A percentile compares a stretch with the other conserved stretches of the same genome.
phyloP scores from a whole-genome alignment of 1,140 invertebrate genomes.

The Neocloeon triangulifer region DNA sequence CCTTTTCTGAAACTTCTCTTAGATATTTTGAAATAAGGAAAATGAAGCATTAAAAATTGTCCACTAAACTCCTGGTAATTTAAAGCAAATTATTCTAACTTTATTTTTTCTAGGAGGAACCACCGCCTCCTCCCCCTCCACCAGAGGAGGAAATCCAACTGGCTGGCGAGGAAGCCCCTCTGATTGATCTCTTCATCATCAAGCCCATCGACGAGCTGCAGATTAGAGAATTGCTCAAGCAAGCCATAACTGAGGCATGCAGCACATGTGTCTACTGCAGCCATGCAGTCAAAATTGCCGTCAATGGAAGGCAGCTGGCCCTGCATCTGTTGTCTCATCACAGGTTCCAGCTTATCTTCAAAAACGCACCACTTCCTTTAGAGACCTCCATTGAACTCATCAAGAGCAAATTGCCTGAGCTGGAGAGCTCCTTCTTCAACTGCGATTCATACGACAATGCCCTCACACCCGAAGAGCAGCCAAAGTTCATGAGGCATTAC shows the following conservation, averaged over 20 bases:
- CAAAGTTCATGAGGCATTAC: slow-evolving; percentile 31
- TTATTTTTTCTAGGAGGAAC: too few relatives aligned
- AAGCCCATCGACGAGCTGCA: slow-evolving; percentile 45
- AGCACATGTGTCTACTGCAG: slow-evolving; percentile 57
- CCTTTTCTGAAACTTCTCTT: too few relatives aligned
- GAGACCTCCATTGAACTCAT: slow-evolving; percentile 43
- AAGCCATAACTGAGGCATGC: slow-evolving; percentile 41
- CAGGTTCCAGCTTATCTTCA: slow-evolving; percentile 41
- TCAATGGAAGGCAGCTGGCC: slow-evolving; percentile 53
- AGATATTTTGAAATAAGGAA: too few relatives aligned
- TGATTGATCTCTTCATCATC: slow-evolving; percentile 47
- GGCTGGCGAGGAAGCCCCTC: slow-evolving; percentile 33
- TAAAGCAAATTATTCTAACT: too few relatives aligned
- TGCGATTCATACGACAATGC: slow-evolving; percentile 38
- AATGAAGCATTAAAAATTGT: too few relatives aligned
- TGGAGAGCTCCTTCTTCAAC: slow-evolving; percentile 41
- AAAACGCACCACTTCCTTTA: slow-evolving; percentile 18
- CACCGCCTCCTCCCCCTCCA: too few relatives aligned
- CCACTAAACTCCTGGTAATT: too few relatives aligned
- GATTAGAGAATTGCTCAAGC: slow-evolving; percentile 40
- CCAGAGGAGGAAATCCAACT: slow-evolving; percentile 17
- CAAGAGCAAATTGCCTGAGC: slow-evolving; percentile 31
- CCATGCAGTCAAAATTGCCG: slow-evolving; percentile 55
- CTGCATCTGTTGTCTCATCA: slow-evolving; percentile 55
- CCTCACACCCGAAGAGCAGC: slow-evolving; percentile 13